Base-by-base conservation (phyloP, 2,113 vertebrate species). In the Sylvilagus bachmani region DNA sequence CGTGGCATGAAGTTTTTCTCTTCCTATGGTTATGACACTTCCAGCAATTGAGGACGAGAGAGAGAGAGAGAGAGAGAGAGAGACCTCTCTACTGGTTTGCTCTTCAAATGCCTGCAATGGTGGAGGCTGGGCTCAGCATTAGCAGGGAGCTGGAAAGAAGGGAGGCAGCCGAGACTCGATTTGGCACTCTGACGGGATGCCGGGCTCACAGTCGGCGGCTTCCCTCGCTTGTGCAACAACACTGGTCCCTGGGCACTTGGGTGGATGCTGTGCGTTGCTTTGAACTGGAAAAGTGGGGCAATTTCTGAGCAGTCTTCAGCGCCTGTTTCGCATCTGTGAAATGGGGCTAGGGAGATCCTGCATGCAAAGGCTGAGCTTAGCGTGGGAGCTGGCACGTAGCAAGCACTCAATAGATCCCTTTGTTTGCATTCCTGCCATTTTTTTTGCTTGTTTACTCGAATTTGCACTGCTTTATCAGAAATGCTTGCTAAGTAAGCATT, bases 21-120 rank as follows among this genome's bases (percentile, higher is more conserved):
- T 89, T 89, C 51, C 74, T 80, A 17, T 10, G 62, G 51, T 58
- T 92, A 44, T 55, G 91, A 55, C 55, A 86, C 69, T 85, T 89
- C 33, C 13, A 55, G 69, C 22, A 16, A 38, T 82, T 82, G 13
- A 17, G 44, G 44, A 44, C 44, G 44, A 44, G 44, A 44, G 44
- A 44, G 44, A 44, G 44, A 44, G 44, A 44, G 44, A 44, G 44
- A 44, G 44, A 44, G 44, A 44, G 44, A 44, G 44, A 44, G 44
- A 44, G 14, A 6, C 11, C 55, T 58, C 12, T 58, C 55, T 58
- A 17, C 19, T 58, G 55, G 19, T 58, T 58, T 58, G 19, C 19
- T 58, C 55, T 10, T 58, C 55, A 58, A 19, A 17, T 58, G 55
- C 55, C 19, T 58, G 55, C 55, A 58, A 19, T 10, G 11, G 55